Percentiles rank a stretch among this genome's conserved stretches.
These are phyloP conservation scores for Trichonephila inaurata DNA, from an alignment of 1,140 invertebrate species.

Conservation along the genomic window DNA sequence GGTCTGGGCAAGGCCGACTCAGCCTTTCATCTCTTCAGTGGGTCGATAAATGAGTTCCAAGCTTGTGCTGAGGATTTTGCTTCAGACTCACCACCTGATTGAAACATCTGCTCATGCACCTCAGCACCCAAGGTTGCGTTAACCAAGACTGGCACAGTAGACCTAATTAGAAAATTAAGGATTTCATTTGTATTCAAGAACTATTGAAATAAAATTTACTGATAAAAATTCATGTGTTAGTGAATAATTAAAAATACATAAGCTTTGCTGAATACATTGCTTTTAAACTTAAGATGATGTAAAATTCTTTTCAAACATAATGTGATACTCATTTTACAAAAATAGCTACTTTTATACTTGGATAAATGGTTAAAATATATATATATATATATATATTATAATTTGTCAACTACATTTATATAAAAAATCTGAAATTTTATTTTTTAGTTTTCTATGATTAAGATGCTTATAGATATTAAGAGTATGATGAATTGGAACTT, in stretches of 20 bases:
- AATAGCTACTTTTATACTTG: no score
- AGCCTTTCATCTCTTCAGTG: no score
- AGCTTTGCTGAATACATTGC: not conserved
- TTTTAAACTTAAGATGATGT: not conserved
- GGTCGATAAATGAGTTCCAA: no score
- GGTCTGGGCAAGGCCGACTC: no score
- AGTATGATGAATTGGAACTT: constrained; percentile 2
- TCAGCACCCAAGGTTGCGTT: no score
- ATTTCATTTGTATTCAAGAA: not conserved
- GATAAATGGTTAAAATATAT: no score
- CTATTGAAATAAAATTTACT: not conserved
- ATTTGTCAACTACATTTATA: no score
- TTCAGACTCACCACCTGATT: no score
- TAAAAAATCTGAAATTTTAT: not conserved
- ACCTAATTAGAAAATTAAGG: not conserved
- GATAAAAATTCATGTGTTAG: not conserved
- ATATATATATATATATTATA: no score
- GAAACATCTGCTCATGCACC: no score
- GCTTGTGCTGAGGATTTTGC: no score
- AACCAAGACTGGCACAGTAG: no score
- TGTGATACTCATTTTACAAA: not conserved
- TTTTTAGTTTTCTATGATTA: not conserved
- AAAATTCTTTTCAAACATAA: not conserved
- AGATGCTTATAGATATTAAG: not conserved
- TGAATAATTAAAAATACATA: not conserved